A percentile compares a stretch with the other conserved stretches of the same genome.
Conservation (phyloP, 1,140 invertebrate species). For the Globodera ellingtonae region DNA sequence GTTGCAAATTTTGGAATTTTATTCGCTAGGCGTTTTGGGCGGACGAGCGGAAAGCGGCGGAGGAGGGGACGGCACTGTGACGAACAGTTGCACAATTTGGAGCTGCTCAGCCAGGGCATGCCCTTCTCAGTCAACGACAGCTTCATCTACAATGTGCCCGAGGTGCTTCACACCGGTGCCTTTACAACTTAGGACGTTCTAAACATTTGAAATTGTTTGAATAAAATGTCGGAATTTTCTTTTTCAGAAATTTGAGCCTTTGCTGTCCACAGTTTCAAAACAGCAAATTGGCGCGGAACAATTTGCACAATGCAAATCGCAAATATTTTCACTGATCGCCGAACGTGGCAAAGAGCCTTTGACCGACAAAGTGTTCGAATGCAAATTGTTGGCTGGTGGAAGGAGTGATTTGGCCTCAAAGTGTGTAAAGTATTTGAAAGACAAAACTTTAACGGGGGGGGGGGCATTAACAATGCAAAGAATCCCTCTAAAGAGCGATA, state of each 20-base stretch:
- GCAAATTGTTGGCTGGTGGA: constrained; percentile 9
- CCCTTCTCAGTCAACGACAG: constrained; percentile 37
- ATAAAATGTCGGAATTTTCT: constrained; percentile 1
- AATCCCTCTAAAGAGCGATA: not conserved
- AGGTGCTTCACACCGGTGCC: constrained; percentile 21
- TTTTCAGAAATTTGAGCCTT: constrained; percentile 42
- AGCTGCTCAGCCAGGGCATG: constrained; percentile 12
- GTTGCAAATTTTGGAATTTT: not conserved
- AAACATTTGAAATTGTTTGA: not conserved
- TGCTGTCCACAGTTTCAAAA: constrained; percentile 38
- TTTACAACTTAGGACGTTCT: no score
- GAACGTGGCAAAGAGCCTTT: constrained; percentile 31
- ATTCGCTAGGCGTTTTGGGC: not conserved
- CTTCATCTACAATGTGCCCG: constrained; percentile 49
- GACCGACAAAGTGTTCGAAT: constrained; percentile 30
- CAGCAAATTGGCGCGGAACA: constrained; percentile 24
- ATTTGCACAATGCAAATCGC: constrained; percentile 24
- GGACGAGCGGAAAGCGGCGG: constrained; percentile 13
- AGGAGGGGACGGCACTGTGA: not conserved
- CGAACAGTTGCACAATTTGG: not conserved
- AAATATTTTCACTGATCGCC: constrained; percentile 20
- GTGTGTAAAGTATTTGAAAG: not conserved
- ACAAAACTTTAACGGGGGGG: not conserved
- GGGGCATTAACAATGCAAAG: not conserved
- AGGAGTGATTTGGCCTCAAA: not conserved